phyloP scores from a whole-genome alignment of 92 coral and sea anemone genomes.

The Phenganax subtilis region DNA sequence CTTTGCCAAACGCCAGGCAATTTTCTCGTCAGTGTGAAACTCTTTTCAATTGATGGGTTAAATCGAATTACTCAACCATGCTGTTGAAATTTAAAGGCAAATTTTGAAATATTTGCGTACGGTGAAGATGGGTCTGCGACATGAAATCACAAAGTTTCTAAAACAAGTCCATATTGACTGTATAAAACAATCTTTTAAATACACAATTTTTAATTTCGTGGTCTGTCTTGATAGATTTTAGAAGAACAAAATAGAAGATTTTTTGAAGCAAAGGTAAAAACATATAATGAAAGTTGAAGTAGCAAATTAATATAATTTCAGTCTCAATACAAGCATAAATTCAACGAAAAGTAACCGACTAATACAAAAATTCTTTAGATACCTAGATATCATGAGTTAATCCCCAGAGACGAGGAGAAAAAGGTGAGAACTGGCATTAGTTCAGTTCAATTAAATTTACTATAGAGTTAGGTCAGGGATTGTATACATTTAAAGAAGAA shows the following conservation, averaged over 20 bases:
- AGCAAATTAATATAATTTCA: neutral
- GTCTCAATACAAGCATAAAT: neutral
- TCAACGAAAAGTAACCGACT: neutral
- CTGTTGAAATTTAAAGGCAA: too few relatives aligned
- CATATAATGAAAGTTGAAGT: neutral
- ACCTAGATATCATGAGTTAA: conserved; percentile 87
- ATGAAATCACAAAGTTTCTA: too few relatives aligned
- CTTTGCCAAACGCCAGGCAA: too few relatives aligned
- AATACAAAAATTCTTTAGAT: conserved; percentile 43
- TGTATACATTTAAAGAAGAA: neutral
- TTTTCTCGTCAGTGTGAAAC: too few relatives aligned
- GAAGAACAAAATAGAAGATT: conserved; percentile 81
- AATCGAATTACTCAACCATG: too few relatives aligned
- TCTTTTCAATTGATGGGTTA: too few relatives aligned
- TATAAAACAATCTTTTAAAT: too few relatives aligned
- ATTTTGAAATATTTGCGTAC: too few relatives aligned
- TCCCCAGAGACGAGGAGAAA: conserved; percentile 65
- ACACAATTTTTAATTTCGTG: neutral
- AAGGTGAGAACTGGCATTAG: conserved; percentile 45
- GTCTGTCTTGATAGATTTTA: conserved; percentile 50
- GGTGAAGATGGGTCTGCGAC: too few relatives aligned
- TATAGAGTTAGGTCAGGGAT: neutral
- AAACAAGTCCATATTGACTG: too few relatives aligned
- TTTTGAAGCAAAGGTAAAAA: conserved; percentile 81
- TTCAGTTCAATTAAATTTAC: too few relatives aligned